phyloP scores from a whole-genome alignment of 2,888 invertebrate species.

The Acanthococcus lagerstroemiae region DNA sequence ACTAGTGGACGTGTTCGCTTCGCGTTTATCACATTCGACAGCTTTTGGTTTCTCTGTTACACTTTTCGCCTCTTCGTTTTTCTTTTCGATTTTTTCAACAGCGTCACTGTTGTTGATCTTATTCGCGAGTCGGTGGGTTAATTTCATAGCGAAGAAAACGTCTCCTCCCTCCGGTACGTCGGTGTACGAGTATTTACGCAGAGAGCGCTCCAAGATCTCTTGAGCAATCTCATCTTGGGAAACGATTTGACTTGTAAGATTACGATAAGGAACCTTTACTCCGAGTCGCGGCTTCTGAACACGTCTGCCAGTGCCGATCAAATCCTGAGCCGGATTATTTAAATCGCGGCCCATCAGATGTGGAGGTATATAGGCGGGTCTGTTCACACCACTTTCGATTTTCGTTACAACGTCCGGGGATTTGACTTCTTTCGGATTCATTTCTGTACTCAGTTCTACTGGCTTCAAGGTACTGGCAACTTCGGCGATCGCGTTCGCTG shows the following conservation, averaged over 20 bases:
- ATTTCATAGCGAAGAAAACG: constrained; percentile 47
- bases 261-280: constrained; percentile 43
- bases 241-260: constrained; percentile 49
- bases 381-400: not conserved
- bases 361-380: constrained; percentile 34
- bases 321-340: constrained; percentile 42
- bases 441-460: no score
- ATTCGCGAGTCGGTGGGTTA: constrained; percentile 46
- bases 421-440: no score
- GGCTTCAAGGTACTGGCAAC: no score
- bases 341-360: constrained; percentile 44
- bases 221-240: constrained; percentile 48
- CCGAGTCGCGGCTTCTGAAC: constrained; percentile 44
- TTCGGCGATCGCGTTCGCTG: no score
- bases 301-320: constrained; percentile 40
- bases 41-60: constrained; percentile 9
- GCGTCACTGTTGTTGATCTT: constrained; percentile 29
- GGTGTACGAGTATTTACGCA: constrained; percentile 43
- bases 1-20: not conserved
- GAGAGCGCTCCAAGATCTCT: constrained; percentile 47
- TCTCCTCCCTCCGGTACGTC: constrained; percentile 42
- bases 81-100: constrained; percentile 12
- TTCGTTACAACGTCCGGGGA: no score
- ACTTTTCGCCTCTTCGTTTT: constrained; percentile 2
- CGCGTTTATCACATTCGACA: constrained; percentile 5